Base-by-base conservation (phyloP, 2,113 vertebrate genomes). In the Triplophysa siluroides region DNA sequence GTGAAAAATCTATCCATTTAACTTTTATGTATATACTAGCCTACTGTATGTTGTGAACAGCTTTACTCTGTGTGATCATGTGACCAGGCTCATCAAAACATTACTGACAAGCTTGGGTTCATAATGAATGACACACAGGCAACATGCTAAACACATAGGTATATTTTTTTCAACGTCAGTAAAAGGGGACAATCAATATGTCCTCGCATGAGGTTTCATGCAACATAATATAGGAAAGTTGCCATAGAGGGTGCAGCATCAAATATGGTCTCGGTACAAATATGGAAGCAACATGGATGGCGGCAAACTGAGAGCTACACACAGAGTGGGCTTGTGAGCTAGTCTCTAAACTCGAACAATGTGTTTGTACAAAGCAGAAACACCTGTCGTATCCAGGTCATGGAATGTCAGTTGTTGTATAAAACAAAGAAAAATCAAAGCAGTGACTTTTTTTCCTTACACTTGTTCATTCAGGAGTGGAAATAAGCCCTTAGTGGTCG, bases 201-300 rank as follows among this genome's bases (percentile, higher is more conserved):
- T 87, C 88, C 90, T 91, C 87, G 76, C 16, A 13, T 69, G 87
- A 92, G 88, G 86, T 89, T 90, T 90, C 92, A 93, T 93, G 92
- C 91, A 92, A 94, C 92, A 91, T 88, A 92, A 92, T 90, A 89
- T 50, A 80, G 81, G 84, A 81, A 79, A 78, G 60, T 70, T 71
- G 71, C 70, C 65, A 76, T 78, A 82, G 74, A 71, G 69, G 61
- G 61, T 76, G 52, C 43, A 84, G 79, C 56, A 78, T 83, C 76
- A 78, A 72, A 69, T 41, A 74, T 52, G 67, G 65, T 79, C 78
- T 81, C 71, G 13, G 76, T 81, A 67, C 83, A 81, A 83, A 79
- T 80, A 81, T 45, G 66, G 79, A 66, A 82, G 84, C 71, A 60
- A 76, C 33, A 70, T 61, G 62, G 65, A 70, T 61, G 69, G 69